Evolutionary conservation across 2,113 vertebrate genomes (phyloP).

Genomic region (Promerops cafer): DNA sequence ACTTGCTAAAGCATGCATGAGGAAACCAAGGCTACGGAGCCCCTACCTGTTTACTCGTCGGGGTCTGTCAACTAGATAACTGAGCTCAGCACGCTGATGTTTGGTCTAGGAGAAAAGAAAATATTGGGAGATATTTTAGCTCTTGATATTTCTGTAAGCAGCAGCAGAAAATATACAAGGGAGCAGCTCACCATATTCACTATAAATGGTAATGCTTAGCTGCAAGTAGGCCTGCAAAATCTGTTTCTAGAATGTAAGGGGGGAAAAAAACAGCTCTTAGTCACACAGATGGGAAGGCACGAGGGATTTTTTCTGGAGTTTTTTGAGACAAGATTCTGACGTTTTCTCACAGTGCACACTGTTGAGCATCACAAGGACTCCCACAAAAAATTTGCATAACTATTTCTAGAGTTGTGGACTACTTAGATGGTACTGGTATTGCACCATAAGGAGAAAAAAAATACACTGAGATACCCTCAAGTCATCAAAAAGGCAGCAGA

Average conservation of each 20-base stretch:
- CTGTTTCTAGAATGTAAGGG: not conserved
- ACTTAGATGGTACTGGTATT: not conserved
- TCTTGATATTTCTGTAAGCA: not conserved
- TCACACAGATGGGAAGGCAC: not conserved
- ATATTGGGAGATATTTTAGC: constrained; percentile 48
- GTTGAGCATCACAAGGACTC: constrained; percentile 16
- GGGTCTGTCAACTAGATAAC: constrained; percentile 96
- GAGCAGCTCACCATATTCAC: not conserved
- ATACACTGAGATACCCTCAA: not conserved
- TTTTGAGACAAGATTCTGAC: not conserved
- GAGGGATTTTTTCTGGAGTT: not conserved
- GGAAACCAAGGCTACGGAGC: not conserved
- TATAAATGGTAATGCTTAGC: constrained; percentile 9
- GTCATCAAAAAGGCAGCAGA: not conserved
- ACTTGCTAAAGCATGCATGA: not conserved
- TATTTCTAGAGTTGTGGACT: constrained; percentile 9
- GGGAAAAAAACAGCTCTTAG: not conserved
- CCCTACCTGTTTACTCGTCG: constrained; percentile 96
- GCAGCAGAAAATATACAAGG: not conserved
- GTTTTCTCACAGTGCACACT: not conserved
- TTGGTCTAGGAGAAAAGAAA: constrained; percentile 84
- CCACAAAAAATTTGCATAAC: not conserved
- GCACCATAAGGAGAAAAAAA: not conserved
- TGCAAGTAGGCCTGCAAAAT: constrained; percentile 3
- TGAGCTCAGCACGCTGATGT: constrained; percentile 95